phyloP scores from a whole-genome alignment of 2,113 vertebrate genomes.

The Petaurus breviceps region DNA sequence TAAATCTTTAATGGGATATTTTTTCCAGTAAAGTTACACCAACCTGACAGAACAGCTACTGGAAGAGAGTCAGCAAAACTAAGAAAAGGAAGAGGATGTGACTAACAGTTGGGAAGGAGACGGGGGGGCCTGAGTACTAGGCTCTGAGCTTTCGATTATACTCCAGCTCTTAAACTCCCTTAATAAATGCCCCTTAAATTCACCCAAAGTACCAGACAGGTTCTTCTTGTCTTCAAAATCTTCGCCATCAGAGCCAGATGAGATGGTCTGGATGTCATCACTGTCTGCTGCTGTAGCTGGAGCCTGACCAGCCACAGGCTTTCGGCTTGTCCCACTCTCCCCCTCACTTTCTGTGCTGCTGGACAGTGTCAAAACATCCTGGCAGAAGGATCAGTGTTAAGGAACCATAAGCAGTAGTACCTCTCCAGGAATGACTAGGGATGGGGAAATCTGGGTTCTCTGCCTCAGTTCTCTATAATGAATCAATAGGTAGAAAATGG shows the following conservation, averaged over 20 bases:
- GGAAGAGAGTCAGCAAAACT: not conserved
- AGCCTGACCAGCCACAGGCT: conserved; percentile 63
- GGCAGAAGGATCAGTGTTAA: not conserved
- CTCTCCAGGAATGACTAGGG: not conserved
- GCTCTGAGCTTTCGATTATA: not conserved
- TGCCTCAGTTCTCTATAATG: not conserved
- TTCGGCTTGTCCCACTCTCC: conserved; percentile 79
- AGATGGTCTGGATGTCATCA: conserved; percentile 98
- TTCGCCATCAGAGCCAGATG: conserved; percentile 93
- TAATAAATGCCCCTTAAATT: not conserved
- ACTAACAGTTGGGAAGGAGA: not conserved
- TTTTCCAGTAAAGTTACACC: conserved; percentile 22
- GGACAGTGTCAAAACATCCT: conserved; percentile 94
- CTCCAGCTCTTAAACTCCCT: not conserved
- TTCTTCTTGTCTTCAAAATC: conserved; percentile 91
- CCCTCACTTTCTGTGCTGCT: conserved; percentile 87
- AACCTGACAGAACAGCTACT: not conserved
- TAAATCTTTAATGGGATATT: not conserved
- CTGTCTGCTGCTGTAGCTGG: conserved; percentile 87
- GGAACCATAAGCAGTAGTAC: not conserved
- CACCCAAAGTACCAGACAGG: conserved; percentile 67
- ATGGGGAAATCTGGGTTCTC: not conserved
- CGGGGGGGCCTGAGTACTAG: not conserved
- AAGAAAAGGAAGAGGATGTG: not conserved
- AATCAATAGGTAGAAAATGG: not conserved